Conservation (phyloP, 2,113 vertebrate genomes). For the Pterocles gutturalis region DNA sequence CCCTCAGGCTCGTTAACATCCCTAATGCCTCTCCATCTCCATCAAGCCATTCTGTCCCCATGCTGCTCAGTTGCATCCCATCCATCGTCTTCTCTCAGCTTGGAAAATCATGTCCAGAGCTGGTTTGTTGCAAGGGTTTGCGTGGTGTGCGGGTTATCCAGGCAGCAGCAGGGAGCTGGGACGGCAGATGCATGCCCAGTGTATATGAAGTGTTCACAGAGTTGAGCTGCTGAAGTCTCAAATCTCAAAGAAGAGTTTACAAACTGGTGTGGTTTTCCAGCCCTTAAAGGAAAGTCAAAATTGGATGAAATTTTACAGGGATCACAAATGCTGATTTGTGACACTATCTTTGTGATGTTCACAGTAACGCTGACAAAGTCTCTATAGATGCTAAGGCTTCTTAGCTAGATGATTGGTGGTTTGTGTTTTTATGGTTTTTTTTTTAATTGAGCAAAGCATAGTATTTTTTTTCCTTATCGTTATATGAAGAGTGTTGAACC, state of each 20-base stretch:
- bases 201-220: accelerated
- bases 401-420: background rate
- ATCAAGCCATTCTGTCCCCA: background rate
- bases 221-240: background rate
- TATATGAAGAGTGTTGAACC: background rate
- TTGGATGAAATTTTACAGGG: background rate
- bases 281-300: background rate
- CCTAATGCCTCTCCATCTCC: background rate
- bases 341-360: background rate
- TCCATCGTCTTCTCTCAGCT: background rate
- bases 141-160: background rate
- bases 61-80: background rate
- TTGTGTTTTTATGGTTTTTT: background rate
- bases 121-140: background rate
- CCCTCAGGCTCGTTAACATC: background rate
- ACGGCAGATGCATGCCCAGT: accelerated
- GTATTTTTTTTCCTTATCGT: background rate
- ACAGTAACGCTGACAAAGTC: background rate
- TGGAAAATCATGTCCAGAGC: background rate
- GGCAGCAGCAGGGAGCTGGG: background rate
- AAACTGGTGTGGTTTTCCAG: background rate
- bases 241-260: background rate
- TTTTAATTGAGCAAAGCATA: background rate
- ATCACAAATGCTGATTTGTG: background rate
- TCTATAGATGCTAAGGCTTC: background rate